These are phyloP conservation scores for Aphelenchoides bicaudatus DNA, from an alignment of 2,888 invertebrate species.

Conservation along the genomic window DNA sequence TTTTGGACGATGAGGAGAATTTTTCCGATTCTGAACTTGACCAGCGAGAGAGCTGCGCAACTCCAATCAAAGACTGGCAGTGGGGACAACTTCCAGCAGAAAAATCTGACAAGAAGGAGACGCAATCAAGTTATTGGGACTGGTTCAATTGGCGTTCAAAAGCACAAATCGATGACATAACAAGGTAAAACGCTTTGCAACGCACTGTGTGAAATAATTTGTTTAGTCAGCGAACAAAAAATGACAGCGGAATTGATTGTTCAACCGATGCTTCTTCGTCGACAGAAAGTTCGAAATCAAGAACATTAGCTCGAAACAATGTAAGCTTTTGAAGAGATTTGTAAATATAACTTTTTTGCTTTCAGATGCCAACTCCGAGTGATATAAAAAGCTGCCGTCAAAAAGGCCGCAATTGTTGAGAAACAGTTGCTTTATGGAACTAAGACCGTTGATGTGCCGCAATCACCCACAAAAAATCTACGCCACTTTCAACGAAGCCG, in stretches of 20 bases:
- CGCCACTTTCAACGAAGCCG: not conserved
- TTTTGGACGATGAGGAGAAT: slow-evolving; percentile 42
- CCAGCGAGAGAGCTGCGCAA: slow-evolving; percentile 21
- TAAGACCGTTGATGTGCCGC: slow-evolving; percentile 23
- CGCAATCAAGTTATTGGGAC: slow-evolving; percentile 31
- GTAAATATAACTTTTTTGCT: too few relatives aligned
- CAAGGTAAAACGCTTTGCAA: too few relatives aligned
- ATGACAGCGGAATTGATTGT: too few relatives aligned
- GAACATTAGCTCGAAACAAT: too few relatives aligned
- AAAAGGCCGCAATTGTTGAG: slow-evolving; percentile 28
- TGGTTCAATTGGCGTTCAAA: slow-evolving; percentile 23
- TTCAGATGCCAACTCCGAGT: too few relatives aligned
- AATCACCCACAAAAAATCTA: too few relatives aligned
- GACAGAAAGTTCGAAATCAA: slow-evolving; percentile 21
- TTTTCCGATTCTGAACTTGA: slow-evolving; percentile 58
- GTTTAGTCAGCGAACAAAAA: too few relatives aligned
- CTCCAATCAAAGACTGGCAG: slow-evolving; percentile 58
- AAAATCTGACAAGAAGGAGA: slow-evolving; percentile 20
- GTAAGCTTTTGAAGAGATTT: too few relatives aligned
- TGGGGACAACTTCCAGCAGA: slow-evolving; percentile 62
- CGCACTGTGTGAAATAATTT: too few relatives aligned
- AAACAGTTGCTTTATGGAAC: slow-evolving; percentile 31
- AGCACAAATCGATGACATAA: too few relatives aligned
- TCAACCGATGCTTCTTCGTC: slow-evolving; percentile 22
- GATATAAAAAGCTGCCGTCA: too few relatives aligned